A percentile compares a stretch with the other conserved stretches of the same genome.
These are phyloP conservation scores for Colostygia pectinataria DNA, from an alignment of 2,888 invertebrate genomes.

Conservation along the genomic window DNA sequence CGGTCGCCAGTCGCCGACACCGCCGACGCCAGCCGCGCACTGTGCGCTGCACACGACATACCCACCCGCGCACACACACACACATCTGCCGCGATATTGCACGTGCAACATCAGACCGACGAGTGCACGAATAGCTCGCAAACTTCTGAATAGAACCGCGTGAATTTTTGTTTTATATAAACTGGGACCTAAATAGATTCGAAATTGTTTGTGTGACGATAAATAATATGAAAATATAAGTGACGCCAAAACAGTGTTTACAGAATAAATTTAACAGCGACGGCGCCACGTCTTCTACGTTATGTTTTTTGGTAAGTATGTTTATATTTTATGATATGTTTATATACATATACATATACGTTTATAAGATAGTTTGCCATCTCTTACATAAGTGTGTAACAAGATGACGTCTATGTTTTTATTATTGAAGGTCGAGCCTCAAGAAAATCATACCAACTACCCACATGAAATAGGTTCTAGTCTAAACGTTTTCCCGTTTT, in stretches of 20 bases:
- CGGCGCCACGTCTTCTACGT: conserved; percentile 65
- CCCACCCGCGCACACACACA: background rate
- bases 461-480: too few species aligned
- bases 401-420: too few species aligned
- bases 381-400: too few species aligned
- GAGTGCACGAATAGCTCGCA: conserved; percentile 10
- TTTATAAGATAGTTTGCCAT: too few species aligned
- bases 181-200: conserved; percentile 42
- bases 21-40: conserved; percentile 31
- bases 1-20: conserved; percentile 29
- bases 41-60: conserved; percentile 26
- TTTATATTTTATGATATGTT: conserved; percentile 38
- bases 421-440: too few species aligned
- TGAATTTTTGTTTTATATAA: conserved; percentile 15
- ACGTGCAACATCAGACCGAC: conserved; percentile 17
- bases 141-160: conserved; percentile 27
- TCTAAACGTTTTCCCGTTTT: too few species aligned
- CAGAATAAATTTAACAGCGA: conserved; percentile 64
- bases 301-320: conserved; percentile 69
- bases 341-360: too few species aligned
- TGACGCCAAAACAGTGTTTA: conserved; percentile 67
- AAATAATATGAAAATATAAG: conserved; percentile 66
- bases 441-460: too few species aligned
- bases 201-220: conserved; percentile 58
- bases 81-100: conserved; percentile 11